Base-by-base conservation (phyloP, 2,797 vertebrate species). In the Otolemur crassicaudatus region DNA sequence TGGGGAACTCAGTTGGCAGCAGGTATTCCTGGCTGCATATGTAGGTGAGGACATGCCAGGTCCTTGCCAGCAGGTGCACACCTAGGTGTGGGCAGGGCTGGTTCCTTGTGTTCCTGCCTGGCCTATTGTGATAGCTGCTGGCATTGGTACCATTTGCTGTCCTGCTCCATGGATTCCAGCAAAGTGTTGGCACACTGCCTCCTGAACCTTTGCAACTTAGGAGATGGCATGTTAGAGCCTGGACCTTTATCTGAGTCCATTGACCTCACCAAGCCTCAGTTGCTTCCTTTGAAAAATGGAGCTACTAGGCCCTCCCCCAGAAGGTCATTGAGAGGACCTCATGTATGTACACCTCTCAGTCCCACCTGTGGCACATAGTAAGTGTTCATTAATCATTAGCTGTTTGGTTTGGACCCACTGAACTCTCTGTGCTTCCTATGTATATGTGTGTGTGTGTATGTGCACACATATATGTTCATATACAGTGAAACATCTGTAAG, bases 151-250 rank as follows among this genome's bases (percentile, higher is more conserved):
- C 34, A 5, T 40, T 17, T 34, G 61, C n/a, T 34, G 46, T 23
- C 14, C 31, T 1, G 9, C 20, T 1, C 31, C 13, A 16, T 13
- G n/a, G 11, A 1, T 11, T 25, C 25, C 63, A 37, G 5, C 31
- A 0, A 34, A 79, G 7, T 19, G 34, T 43, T 80, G 43, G 8
- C 40, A 2, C 11, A 23, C 5, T 9, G 31, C 13, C 34, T 17
- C 0, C 37, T 20, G 72, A 43, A n/a, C 27, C 4, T 56, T 11
- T 37, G 72, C 65, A 37, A 20, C 19, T 25, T 16, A 29, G 85
- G n/a, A 73, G 65, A 56, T n/a, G 67, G 70, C 61, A n/a, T 58
- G 5, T 40, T 37, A 46, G 43, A 67, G 7, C 85, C 14, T 5
- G 43, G 67, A 61, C 13, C 19, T 49, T 56, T 34, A 3, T 31